Percentiles rank a stretch among this genome's conserved stretches.
Evolutionary conservation across 2,113 vertebrate genomes (phyloP).

Genomic region (Otis tarda): DNA sequence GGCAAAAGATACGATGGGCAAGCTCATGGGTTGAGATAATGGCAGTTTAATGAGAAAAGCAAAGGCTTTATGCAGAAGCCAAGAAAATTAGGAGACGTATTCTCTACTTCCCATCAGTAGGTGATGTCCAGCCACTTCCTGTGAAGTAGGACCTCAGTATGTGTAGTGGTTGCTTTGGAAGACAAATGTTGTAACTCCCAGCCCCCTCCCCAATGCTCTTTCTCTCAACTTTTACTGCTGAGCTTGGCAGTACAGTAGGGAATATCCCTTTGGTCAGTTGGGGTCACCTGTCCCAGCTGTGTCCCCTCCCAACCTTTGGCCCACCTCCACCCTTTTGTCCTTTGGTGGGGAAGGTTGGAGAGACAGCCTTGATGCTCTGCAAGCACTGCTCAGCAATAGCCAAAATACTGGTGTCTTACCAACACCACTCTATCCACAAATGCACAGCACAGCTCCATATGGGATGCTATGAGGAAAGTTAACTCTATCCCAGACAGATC

Average conservation of each 20-base stretch:
- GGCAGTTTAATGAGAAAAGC: background rate
- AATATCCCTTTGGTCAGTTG: background rate
- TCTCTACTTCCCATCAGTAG: background rate
- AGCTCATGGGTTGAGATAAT: background rate
- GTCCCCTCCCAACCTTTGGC: background rate
- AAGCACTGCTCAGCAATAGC: background rate
- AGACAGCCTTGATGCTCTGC: background rate
- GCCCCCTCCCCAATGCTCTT: fast-evolving
- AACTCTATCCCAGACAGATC: background rate
- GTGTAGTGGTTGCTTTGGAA: background rate
- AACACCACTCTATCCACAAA: background rate
- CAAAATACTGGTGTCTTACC: background rate
- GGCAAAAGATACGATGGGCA: background rate
- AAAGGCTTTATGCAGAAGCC: background rate
- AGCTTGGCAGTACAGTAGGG: background rate
- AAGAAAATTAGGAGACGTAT: background rate
- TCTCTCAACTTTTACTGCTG: background rate
- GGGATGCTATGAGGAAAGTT: background rate
- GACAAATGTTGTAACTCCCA: background rate
- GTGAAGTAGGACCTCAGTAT: background rate
- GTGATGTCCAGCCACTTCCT: background rate
- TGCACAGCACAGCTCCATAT: background rate
- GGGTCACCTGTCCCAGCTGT: background rate
- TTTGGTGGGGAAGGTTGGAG: background rate
- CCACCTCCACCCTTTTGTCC: background rate